Percentiles rank a stretch among this genome's conserved stretches.
Evolutionary conservation across 2,797 vertebrate genomes (phyloP).

Genomic region (Ateles fusciceps): DNA sequence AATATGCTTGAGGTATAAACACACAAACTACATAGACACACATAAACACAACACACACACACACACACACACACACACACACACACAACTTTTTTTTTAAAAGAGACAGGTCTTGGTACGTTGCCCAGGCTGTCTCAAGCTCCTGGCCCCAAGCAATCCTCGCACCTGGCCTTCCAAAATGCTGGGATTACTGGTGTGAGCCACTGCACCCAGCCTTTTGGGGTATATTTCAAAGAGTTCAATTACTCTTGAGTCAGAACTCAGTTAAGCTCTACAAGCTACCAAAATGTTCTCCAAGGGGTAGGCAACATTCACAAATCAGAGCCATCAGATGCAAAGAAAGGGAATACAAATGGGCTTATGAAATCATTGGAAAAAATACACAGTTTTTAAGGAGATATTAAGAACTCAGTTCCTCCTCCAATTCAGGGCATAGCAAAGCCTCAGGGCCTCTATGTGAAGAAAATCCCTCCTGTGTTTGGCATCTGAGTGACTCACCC

Average conservation of each 20-base stretch:
- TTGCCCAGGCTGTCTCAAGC: background rate
- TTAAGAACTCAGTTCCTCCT: constrained; percentile 22
- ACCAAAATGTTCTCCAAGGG: background rate
- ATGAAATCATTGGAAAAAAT: constrained; percentile 23
- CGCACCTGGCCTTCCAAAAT: background rate
- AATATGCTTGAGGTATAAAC: background rate
- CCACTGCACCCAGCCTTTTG: background rate
- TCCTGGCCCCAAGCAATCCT: background rate
- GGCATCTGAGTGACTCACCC: constrained; percentile 82
- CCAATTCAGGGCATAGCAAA: constrained; percentile 23
- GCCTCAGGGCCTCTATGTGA: constrained; percentile 60
- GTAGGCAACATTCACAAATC: background rate
- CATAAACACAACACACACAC: no score
- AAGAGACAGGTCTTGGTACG: background rate
- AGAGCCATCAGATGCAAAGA: background rate
- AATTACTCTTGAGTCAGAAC: constrained; percentile 16
- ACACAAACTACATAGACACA: background rate
- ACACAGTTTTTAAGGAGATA: background rate
- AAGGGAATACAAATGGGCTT: background rate
- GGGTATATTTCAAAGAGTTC: background rate
- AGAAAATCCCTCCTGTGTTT: constrained; percentile 63
- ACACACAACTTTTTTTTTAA: background rate
- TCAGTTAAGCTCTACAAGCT: background rate
- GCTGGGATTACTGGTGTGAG: background rate
- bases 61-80: no score